These are phyloP conservation scores for Sciaenops ocellatus DNA, from an alignment of 2,797 vertebrate genomes.

Conservation along the genomic window DNA sequence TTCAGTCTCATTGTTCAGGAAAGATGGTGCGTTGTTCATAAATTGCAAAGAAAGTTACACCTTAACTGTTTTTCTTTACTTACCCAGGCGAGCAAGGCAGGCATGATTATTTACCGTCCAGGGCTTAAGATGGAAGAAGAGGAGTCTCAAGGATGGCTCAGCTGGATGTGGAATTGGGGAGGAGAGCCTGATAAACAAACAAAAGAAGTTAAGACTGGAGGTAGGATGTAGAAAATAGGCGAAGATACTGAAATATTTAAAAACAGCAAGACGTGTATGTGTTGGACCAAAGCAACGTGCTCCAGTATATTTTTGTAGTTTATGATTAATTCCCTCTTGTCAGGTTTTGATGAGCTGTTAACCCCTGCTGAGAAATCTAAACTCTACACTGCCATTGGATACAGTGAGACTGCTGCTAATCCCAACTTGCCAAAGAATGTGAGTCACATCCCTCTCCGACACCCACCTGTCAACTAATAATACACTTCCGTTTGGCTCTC, in stretches of 20 bases:
- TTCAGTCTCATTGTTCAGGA: neutral
- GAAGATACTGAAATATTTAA: neutral
- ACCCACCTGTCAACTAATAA: slow-evolving; percentile 2
- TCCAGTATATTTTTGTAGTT: neutral
- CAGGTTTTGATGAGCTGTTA: slow-evolving; percentile 93
- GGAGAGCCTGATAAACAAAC: slow-evolving; percentile 69
- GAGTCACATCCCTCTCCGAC: slow-evolving; percentile 65
- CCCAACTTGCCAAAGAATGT: slow-evolving; percentile 96
- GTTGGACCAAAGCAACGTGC: neutral
- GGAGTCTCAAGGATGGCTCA: slow-evolving; percentile 92
- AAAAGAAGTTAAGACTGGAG: slow-evolving; percentile 89
- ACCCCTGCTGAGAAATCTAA: slow-evolving; percentile 92
- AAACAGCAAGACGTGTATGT: neutral
- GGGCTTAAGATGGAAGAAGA: slow-evolving; percentile 93
- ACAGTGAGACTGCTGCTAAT: slow-evolving; percentile 94
- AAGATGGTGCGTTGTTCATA: neutral
- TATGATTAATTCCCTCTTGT: neutral
- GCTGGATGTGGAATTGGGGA: slow-evolving; percentile 96
- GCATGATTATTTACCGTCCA: slow-evolving; percentile 91
- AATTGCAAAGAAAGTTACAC: neutral
- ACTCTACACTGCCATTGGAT: slow-evolving; percentile 98
- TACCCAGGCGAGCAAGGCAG: slow-evolving; percentile 91
- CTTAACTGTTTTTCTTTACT: neutral
- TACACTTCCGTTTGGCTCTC: neutral
- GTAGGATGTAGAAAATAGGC: slow-evolving; percentile 71